Conservation (phyloP, 2,113 vertebrate genomes). For the Bubo bubo region DNA sequence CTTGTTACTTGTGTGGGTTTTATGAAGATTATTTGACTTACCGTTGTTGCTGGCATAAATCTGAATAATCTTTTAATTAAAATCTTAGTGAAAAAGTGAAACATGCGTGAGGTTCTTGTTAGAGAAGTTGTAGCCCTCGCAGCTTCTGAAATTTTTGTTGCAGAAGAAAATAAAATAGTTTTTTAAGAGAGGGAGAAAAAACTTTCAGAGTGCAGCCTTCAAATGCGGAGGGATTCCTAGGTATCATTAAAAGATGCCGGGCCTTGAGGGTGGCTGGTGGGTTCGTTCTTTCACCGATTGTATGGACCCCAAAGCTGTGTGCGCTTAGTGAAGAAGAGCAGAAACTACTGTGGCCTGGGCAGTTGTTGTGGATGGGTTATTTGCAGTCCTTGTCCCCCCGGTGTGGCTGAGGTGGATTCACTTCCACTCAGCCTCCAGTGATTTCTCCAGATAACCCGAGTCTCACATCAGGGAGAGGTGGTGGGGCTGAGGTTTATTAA, state of each 20-base stretch:
- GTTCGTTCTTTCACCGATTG: neutral
- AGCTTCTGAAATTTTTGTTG: neutral
- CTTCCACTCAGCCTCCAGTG: neutral
- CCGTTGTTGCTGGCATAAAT: neutral
- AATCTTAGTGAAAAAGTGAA: neutral
- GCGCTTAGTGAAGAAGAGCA: neutral
- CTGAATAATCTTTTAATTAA: neutral
- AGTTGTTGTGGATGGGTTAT: neutral
- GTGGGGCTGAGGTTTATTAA: neutral
- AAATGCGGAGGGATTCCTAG: neutral
- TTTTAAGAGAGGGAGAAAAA: neutral
- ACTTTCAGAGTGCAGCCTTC: neutral
- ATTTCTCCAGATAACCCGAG: neutral
- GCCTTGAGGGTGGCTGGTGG: neutral
- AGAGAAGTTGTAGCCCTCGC: neutral
- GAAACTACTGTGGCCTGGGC: neutral
- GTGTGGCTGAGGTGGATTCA: neutral
- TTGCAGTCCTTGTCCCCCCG: neutral
- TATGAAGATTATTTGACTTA: neutral
- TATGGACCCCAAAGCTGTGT: neutral
- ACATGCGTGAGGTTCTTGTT: neutral
- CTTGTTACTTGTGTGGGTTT: neutral
- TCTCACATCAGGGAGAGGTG: neutral
- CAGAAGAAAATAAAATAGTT: neutral
- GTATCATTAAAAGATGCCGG: neutral